Conservation (phyloP, 2,888 invertebrate species). For the Cerastoderma edule region DNA sequence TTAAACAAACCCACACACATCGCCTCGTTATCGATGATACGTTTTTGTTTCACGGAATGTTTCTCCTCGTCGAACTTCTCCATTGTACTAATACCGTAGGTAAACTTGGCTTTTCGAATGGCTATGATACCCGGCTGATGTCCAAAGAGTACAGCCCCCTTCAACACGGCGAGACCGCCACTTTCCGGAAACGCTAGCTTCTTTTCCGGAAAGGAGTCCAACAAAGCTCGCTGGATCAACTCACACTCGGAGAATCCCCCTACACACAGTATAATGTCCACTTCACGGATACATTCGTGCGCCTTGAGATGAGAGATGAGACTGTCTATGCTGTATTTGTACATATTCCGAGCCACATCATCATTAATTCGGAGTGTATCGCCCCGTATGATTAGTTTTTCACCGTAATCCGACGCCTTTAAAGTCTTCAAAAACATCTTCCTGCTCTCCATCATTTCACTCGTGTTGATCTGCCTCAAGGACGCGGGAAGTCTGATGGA, state of each 20-base stretch:
- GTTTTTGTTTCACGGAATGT: slow-evolving; percentile 4
- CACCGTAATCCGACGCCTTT: slow-evolving; percentile 13
- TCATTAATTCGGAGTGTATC: slow-evolving; percentile 36
- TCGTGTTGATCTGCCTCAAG: slow-evolving; percentile 24
- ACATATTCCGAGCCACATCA: slow-evolving; percentile 25
- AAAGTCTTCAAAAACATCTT: slow-evolving; percentile 30
- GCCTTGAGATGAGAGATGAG: slow-evolving; percentile 28
- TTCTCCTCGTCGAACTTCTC: slow-evolving; percentile 14
- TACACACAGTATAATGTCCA: slow-evolving; percentile 33
- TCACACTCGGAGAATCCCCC: slow-evolving; percentile 47
- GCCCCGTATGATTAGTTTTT: slow-evolving; percentile 23
- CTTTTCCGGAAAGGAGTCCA: slow-evolving; percentile 12
- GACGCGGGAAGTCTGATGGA: slow-evolving; percentile 26
- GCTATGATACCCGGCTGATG: slow-evolving; percentile 19
- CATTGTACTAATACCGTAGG: slow-evolving; percentile 7
- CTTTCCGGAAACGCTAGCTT: slow-evolving; percentile 5
- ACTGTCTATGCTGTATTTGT: slow-evolving; percentile 25
- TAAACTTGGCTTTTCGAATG: slow-evolving; percentile 7
- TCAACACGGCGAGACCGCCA: slow-evolving; percentile 12
- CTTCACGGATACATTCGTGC: slow-evolving; percentile 12
- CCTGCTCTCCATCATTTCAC: slow-evolving; percentile 23
- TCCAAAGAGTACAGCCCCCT: slow-evolving; percentile 11
- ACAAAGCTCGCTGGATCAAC: slow-evolving; percentile 35
- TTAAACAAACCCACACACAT: slow-evolving; percentile 19
- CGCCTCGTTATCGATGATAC: not conserved